Conservation (phyloP, 2,888 invertebrate genomes). For the Lithophane leautieri region DNA sequence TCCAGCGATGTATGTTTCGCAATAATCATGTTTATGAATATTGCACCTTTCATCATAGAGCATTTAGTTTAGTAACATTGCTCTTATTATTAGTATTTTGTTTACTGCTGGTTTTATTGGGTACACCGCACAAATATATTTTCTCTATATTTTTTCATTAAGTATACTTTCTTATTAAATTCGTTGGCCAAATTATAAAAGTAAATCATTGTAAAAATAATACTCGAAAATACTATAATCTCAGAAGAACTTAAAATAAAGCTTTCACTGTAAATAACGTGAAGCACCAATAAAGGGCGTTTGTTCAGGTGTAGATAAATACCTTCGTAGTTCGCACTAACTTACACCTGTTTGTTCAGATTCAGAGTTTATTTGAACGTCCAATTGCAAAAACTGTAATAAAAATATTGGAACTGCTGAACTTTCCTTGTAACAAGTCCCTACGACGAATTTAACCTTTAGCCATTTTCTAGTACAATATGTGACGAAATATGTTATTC, state of each 20-base stretch:
- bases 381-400: conserved; percentile 35
- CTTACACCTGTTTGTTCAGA: conserved; percentile 68
- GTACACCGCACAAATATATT: not conserved
- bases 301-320: conserved; percentile 75
- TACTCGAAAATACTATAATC: not conserved
- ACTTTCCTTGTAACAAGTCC: conserved; percentile 33
- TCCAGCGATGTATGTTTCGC: conserved; percentile 39
- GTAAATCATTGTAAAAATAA: conserved; percentile 12
- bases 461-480: conserved; percentile 21
- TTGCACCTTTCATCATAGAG: conserved; percentile 22
- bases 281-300: conserved; percentile 68
- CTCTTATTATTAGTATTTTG: conserved; percentile 33
- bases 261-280: conserved; percentile 58
- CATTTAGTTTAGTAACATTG: conserved; percentile 7
- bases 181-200: not conserved
- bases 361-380: conserved; percentile 52
- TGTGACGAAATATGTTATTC: conserved; percentile 33
- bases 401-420: conserved; percentile 39
- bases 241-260: conserved; percentile 51
- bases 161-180: not conserved
- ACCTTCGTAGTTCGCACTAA: conserved; percentile 61
- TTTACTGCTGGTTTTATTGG: not conserved
- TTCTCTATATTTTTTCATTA: no score
- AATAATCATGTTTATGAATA: conserved; percentile 43
- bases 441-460: conserved; percentile 20